Base-by-base conservation (phyloP, 2,797 vertebrate species). In the Gephyroberyx darwinii region DNA sequence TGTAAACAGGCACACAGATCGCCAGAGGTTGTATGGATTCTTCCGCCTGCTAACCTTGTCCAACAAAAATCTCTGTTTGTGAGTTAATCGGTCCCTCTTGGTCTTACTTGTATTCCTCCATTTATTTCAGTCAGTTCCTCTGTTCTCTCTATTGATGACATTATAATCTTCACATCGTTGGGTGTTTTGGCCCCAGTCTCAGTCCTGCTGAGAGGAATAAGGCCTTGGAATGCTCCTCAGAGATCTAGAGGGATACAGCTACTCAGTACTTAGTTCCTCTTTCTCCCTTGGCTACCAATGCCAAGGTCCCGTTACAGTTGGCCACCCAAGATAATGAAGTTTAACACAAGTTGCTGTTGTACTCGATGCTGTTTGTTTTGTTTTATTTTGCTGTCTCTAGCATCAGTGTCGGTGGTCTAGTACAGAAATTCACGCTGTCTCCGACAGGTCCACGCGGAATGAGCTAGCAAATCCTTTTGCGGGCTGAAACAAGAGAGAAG, bases 381-480 rank as follows among this genome's bases (percentile, higher is more conserved):
- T 88, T 79, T 83, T 66, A 80, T 73, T 83, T 82, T n/a, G 75
- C 83, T 71, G 83, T 88, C 84, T 86, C 69, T 77, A 83, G 81
- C 81, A 69, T 90, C 84, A 81, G 81, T 84, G 87, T 87, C 72
- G 84, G 86, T 93, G 93, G 94, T 94, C 94, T 93, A 93, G 93
- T 92, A 95, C 95, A 93, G 94, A 96, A 96, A 95, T 95, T 94
- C 96, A 98, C 93, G 96, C 96, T 91, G 96, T 97, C 95, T 97
- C 97, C 86, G 96, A 96, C 93, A 96, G 95, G 93, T 97, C 96
- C 95, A 96, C 95, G 72, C 94, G 92, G 95, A 98, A 97, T 71
- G 96, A 96, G 96, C 97, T 99, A 99, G 96, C 97, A 99, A 97
- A 99, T 96, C 97, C 96, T 98, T 97, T 98, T 98, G 93, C 95